Base-by-base conservation (phyloP, 2,113 vertebrate species). In the Aegotheles bennettii region DNA sequence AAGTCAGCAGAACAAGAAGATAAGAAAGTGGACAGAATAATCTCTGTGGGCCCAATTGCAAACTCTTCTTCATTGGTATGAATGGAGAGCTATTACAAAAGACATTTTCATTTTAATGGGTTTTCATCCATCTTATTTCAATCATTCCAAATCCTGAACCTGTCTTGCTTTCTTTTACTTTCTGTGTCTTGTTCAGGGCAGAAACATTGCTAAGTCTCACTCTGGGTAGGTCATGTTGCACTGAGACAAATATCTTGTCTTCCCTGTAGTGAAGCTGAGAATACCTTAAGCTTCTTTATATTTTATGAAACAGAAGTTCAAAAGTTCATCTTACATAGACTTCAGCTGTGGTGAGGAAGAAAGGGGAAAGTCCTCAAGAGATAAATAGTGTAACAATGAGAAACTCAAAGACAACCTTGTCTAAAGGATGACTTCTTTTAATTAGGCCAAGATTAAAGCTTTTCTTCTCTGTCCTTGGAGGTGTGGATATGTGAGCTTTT, bases 241-340 rank as follows among this genome's bases (percentile, higher is more conserved):
- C 47, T 16, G 82, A 94, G 73, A 85, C 48, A 56, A 94, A 54
- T 84, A 84, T 16, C 94, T 94, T 90, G 48, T 81, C 74, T 82
- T 96, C 87, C 86, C 74, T 59, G 89, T 50, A 82, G 73, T 76
- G 84, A 73, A 93, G 71, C 87, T 73, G 74, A 90, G 88, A 95
- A 84, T 95, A 91, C 76, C 86, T 96, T 84, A 76, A 73, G 73
- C 68, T 90, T 75, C 87, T 97, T 86, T 93, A 89, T 95, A 86
- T 97, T 97, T 96, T 74, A 95, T 94, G 93, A 97, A 91, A 84
- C 78, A 59, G 29, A 48, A 90, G 90, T 94, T 93, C 84, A 84
- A 26, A 84, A 71, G 90, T 86, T 94, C 94, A 90, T 60, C 84
- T 89, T 76, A 65, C 70, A 75, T 43, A 83, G 63, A 88, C 61